Percentiles rank a stretch among this genome's conserved stretches.
Conservation (phyloP, 2,888 invertebrate genomes). For the Rhodophaea formosa region DNA sequence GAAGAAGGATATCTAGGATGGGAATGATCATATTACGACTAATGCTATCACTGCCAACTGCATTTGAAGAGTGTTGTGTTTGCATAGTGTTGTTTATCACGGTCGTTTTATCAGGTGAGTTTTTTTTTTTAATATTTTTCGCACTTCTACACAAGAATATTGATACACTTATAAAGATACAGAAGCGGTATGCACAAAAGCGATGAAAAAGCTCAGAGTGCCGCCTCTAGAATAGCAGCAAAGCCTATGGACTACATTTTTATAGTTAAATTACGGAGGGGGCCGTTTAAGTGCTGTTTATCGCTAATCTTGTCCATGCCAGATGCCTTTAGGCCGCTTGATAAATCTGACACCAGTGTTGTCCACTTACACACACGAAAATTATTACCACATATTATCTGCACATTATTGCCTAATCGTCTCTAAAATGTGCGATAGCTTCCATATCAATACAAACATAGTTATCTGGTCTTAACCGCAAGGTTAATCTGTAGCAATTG, state of each 20-base stretch:
- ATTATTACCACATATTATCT: no score
- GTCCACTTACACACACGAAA: no score
- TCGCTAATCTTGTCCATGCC: no score
- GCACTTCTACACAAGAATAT: slow-evolving; percentile 96
- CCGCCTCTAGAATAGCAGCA: slow-evolving; percentile 98
- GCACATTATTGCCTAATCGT: not conserved
- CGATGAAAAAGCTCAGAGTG: slow-evolving; percentile 98
- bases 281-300: no score
- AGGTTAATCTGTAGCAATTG: not conserved
- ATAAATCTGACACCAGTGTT: no score
- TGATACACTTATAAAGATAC: slow-evolving; percentile 97
- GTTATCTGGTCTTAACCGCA: slow-evolving; percentile 7
- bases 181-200: slow-evolving; percentile 93
- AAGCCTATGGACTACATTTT: slow-evolving; percentile 97
- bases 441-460: not conserved
- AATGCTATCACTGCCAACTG: no score
- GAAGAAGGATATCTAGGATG: no score
- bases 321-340: no score
- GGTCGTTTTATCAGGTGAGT: slow-evolving; percentile 91
- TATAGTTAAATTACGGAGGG: no score
- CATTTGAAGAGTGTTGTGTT: no score
- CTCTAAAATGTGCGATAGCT: not conserved
- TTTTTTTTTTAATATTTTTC: slow-evolving; percentile 76
- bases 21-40: no score
- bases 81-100: slow-evolving; percentile 92